These are phyloP conservation scores for Saimiri boliviensis DNA, from an alignment of 2,113 vertebrate species.

Conservation along the genomic window DNA sequence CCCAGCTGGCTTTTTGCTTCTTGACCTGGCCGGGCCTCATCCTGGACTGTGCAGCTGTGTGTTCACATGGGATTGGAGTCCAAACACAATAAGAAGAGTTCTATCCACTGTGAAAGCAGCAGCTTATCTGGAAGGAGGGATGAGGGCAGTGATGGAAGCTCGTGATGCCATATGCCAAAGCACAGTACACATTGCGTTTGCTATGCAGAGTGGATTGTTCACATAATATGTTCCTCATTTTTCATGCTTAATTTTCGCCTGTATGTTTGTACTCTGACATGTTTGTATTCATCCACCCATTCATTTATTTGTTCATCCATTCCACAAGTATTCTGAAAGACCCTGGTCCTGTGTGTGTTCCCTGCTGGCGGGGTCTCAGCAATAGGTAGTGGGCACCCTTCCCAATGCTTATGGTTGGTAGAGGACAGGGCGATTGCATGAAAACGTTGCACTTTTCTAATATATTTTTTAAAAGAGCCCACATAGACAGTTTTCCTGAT, in stretches of 20 bases:
- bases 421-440: no score
- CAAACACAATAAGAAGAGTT: not conserved
- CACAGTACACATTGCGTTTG: not conserved
- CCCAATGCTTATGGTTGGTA: no score
- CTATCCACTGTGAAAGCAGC: not conserved
- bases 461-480: not conserved
- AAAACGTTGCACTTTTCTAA: not conserved
- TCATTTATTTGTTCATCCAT: not conserved
- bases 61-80: not conserved
- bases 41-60: not conserved
- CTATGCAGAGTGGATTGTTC: not conserved
- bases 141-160: not conserved
- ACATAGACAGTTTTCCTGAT: not conserved
- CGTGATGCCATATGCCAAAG: not conserved
- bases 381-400: not conserved
- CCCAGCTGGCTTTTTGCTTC: not conserved
- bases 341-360: not conserved
- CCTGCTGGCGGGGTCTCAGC: not conserved
- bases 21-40: not conserved
- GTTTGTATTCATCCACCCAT: no score
- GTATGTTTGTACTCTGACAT: not conserved
- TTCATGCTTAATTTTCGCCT: not conserved
- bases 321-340: not conserved
- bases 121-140: not conserved
- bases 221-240: not conserved